These are phyloP conservation scores for Melangyna quadrimaculata DNA, from an alignment of 2,888 invertebrate species.

Conservation along the genomic window DNA sequence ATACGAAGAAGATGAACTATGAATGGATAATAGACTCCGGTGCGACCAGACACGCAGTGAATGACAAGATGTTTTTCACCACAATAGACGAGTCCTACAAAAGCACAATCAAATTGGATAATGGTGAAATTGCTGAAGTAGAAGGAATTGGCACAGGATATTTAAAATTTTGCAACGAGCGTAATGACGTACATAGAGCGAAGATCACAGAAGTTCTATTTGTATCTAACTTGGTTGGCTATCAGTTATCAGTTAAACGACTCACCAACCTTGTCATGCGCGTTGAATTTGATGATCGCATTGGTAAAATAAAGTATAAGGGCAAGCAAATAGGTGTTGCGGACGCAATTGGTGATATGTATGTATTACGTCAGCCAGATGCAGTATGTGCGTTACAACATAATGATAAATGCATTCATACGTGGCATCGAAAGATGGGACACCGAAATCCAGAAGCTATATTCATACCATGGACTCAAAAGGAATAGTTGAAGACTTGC, in stretches of 20 bases:
- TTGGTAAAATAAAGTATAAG: constrained; percentile 35
- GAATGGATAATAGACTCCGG: neutral
- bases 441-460: neutral
- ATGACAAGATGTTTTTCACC: neutral
- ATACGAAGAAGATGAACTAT: neutral
- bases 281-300: neutral
- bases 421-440: neutral
- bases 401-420: neutral
- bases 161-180: neutral
- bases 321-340: no score
- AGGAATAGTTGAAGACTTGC: neutral
- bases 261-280: neutral
- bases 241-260: neutral
- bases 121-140: neutral
- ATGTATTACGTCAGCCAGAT: no score
- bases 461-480: neutral
- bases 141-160: constrained; percentile 28
- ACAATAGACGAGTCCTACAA: neutral
- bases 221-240: neutral
- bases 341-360: no score
- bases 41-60: neutral
- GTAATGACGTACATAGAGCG: neutral
- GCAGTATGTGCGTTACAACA: no score
- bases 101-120: neutral
- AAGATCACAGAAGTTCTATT: neutral